phyloP scores from a whole-genome alignment of 2,797 vertebrate genomes.

The Sebastes hubbsi region DNA sequence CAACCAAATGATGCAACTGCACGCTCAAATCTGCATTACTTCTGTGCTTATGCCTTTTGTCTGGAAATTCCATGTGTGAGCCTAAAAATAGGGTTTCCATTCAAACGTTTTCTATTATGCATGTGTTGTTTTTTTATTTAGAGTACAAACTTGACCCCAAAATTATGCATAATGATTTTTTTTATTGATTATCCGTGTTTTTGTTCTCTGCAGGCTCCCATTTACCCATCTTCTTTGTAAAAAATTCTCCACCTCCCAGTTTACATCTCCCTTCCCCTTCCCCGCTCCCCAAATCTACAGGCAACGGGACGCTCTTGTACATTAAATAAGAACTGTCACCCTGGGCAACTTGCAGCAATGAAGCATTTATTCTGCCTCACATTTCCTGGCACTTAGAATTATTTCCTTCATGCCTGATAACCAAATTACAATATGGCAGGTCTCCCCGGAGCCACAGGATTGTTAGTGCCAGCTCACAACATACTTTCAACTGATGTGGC shows the following conservation, averaged over 20 bases:
- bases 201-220: slow-evolving; percentile 15
- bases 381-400: slow-evolving; percentile 99
- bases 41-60: slow-evolving; percentile 54
- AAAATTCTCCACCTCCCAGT: slow-evolving; percentile 34
- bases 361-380: slow-evolving; percentile 99
- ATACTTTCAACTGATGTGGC: slow-evolving; percentile 99
- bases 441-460: slow-evolving; percentile 96
- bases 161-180: slow-evolving; percentile 27
- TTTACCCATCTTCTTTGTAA: slow-evolving; percentile 33
- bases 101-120: slow-evolving; percentile 2
- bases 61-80: slow-evolving; percentile 19
- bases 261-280: slow-evolving; percentile 38
- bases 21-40: slow-evolving; percentile 59
- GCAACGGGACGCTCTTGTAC: slow-evolving; percentile 97
- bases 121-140: slow-evolving; percentile 18
- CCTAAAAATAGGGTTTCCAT: slow-evolving; percentile 40
- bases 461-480: slow-evolving; percentile 99
- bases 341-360: slow-evolving; percentile 95
- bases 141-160: neutral
- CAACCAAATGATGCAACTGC: slow-evolving; percentile 70
- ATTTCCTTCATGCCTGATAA: slow-evolving; percentile 99
- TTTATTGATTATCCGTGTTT: slow-evolving; percentile 42
- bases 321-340: slow-evolving; percentile 99
- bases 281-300: slow-evolving; percentile 87
- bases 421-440: slow-evolving; percentile 99